Conservation (phyloP, 2,113 vertebrate genomes). For the Machaerirhynchus nigripectus region DNA sequence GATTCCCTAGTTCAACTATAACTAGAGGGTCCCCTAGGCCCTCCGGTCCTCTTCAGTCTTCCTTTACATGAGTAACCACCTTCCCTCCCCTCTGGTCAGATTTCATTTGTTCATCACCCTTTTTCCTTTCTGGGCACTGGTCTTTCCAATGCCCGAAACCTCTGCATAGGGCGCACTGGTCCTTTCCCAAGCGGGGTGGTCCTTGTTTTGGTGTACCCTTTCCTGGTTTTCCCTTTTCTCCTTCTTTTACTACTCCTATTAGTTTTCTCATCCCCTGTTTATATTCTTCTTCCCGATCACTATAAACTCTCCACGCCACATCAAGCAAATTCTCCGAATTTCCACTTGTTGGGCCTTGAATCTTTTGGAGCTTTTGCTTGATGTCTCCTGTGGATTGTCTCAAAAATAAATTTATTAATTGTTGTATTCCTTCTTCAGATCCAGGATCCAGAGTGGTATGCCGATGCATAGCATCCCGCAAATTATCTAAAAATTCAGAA, state of each 20-base stretch:
- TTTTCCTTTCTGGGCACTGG: neutral
- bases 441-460: neutral
- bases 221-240: no score
- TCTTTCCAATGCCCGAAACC: neutral
- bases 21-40: neutral
- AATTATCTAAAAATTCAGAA: neutral
- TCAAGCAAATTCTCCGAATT: neutral
- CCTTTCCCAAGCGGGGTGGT: neutral
- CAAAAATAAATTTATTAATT: neutral
- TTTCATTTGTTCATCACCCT: neutral
- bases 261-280: neutral
- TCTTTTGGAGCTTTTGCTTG: neutral
- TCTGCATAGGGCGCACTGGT: neutral
- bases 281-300: neutral
- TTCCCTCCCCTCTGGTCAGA: no score
- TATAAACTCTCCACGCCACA: neutral
- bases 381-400: neutral
- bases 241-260: neutral
- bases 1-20: neutral
- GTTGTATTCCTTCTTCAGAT: no score
- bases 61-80: neutral
- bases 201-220: neutral
- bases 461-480: fast-evolving
- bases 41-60: neutral
- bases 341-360: fast-evolving